phyloP scores from a whole-genome alignment of 2,888 invertebrate genomes.

The Sceliomorpha sp. region DNA sequence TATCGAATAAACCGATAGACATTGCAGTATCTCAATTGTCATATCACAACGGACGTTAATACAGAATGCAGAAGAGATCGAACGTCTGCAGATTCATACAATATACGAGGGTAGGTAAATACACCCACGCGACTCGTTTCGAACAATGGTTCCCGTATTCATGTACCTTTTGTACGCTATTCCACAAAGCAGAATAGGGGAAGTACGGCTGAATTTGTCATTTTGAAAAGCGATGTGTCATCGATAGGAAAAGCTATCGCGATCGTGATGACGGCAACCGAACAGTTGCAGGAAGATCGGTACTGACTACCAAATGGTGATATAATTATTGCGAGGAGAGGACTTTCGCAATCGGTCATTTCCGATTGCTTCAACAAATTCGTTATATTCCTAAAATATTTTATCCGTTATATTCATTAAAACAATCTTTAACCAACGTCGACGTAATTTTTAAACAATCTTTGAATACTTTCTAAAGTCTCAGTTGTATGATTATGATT shows the following conservation, averaged over 20 bases:
- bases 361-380: too few relatives aligned
- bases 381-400: too few relatives aligned
- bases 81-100: constrained; percentile 4
- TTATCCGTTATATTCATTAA: too few relatives aligned
- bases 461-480: too few relatives aligned
- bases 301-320: too few relatives aligned
- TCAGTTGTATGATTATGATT: too few relatives aligned
- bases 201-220: constrained; percentile 22
- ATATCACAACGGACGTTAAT: constrained; percentile 31
- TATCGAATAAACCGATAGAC: neutral
- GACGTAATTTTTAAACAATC: too few relatives aligned
- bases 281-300: too few relatives aligned
- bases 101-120: constrained; percentile 37
- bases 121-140: constrained; percentile 49
- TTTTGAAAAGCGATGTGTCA: constrained; percentile 17
- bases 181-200: constrained; percentile 26
- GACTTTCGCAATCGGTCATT: too few relatives aligned
- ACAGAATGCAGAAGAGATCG: constrained; percentile 28
- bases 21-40: constrained; percentile 6
- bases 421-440: too few relatives aligned
- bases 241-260: constrained; percentile 4
- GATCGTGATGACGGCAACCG: too few relatives aligned
- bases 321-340: too few relatives aligned
- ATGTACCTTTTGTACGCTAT: constrained; percentile 40
- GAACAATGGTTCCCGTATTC: constrained; percentile 36